A percentile compares a stretch with the other conserved stretches of the same genome.
These are phyloP conservation scores for Tetramorium bicarinatum DNA, from an alignment of 2,888 invertebrate genomes.

Conservation along the genomic window DNA sequence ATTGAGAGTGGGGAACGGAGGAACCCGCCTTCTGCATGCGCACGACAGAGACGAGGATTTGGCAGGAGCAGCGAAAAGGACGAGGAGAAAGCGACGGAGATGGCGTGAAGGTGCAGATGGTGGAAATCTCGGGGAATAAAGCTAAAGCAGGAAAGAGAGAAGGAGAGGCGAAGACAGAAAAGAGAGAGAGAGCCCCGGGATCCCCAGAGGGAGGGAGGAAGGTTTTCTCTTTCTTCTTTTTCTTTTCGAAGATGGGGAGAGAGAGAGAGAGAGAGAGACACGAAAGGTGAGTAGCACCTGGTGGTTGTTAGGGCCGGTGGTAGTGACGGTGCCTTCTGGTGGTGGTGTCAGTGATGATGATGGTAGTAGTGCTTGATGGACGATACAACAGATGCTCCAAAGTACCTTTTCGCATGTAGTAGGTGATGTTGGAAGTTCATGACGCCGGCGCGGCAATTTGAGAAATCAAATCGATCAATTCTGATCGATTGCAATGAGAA, in stretches of 20 bases:
- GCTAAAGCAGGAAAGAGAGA: constrained; percentile 58
- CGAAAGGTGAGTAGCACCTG: constrained; percentile 84
- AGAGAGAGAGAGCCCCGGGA: not conserved
- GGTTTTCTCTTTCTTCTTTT: constrained; percentile 41
- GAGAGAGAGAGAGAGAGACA: constrained; percentile 76
- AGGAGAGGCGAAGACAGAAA: not conserved
- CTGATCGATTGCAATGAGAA: not conserved
- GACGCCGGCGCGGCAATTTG: constrained; percentile 23
- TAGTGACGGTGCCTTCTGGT: constrained; percentile 77
- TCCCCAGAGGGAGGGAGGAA: constrained; percentile 50
- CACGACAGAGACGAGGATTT: constrained; percentile 36
- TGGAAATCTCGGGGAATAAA: constrained; percentile 81
- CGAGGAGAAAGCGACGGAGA: constrained; percentile 60
- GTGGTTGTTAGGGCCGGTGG: constrained; percentile 78
- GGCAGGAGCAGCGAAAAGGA: constrained; percentile 20
- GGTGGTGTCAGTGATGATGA: constrained; percentile 62
- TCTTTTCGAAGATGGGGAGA: constrained; percentile 74
- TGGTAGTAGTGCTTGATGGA: constrained; percentile 67
- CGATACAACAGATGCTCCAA: constrained; percentile 84
- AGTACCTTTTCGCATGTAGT: constrained; percentile 71
- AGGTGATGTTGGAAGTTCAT: constrained; percentile 46
- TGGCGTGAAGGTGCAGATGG: constrained; percentile 80
- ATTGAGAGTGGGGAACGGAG: constrained; percentile 20
- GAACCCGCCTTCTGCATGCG: constrained; percentile 33
- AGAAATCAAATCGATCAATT: constrained; percentile 42